phyloP scores from a whole-genome alignment of 2,888 invertebrate species.

The Chrysomela aeneicollis region DNA sequence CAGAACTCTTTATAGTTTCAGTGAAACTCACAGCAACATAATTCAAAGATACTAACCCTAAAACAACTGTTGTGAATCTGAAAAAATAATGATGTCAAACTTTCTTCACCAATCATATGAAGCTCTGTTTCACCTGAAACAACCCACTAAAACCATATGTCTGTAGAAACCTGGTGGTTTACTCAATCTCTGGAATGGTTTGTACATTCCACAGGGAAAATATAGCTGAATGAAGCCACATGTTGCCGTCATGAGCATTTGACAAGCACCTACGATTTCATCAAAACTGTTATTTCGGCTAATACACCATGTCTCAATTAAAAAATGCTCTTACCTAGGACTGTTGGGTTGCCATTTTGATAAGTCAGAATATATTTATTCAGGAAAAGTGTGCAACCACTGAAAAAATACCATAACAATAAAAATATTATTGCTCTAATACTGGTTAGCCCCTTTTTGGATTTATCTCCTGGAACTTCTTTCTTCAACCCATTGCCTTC shows the following conservation, averaged over 20 bases:
- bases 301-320: not conserved
- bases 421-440: constrained; percentile 69
- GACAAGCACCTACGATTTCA: constrained; percentile 69
- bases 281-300: not conserved
- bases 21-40: constrained; percentile 83
- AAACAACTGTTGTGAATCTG: constrained; percentile 76
- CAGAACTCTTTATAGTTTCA: constrained; percentile 82
- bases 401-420: constrained; percentile 78
- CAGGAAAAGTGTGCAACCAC: constrained; percentile 77
- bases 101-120: not conserved
- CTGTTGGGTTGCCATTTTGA: constrained; percentile 75
- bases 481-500: constrained; percentile 40
- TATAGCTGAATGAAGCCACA: constrained; percentile 80
- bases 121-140: constrained; percentile 66
- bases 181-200: constrained; percentile 65
- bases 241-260: constrained; percentile 77
- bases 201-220: constrained; percentile 77
- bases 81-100: constrained; percentile 42
- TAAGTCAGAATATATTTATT: constrained; percentile 81
- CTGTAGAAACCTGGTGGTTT: constrained; percentile 75
- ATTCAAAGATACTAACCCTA: constrained; percentile 77
- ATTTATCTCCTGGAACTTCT: constrained; percentile 35
- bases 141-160: constrained; percentile 77
- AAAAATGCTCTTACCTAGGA: constrained; percentile 72
- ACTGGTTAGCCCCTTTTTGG: constrained; percentile 64